These are phyloP conservation scores for Burhinus oedicnemus DNA, from an alignment of 2,113 vertebrate genomes.

Conservation along the genomic window DNA sequence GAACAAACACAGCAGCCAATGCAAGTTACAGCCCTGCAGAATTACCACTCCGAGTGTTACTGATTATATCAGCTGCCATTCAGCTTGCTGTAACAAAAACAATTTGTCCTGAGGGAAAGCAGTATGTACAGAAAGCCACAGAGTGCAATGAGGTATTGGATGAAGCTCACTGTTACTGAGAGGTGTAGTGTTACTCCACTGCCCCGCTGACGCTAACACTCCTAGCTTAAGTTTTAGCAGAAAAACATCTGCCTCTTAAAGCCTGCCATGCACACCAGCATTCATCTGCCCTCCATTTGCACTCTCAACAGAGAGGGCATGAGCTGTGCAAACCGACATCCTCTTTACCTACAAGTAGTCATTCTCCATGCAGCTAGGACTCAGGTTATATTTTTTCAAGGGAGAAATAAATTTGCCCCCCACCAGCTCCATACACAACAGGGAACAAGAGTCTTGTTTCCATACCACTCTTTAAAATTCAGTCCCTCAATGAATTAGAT, in stretches of 20 bases:
- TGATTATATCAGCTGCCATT: slow-evolving; percentile 43
- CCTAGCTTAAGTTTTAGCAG: neutral
- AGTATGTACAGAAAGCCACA: neutral
- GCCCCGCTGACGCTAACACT: neutral
- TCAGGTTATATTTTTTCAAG: neutral
- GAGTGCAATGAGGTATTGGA: neutral
- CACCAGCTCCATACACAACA: neutral
- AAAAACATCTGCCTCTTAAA: neutral
- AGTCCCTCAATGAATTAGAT: neutral
- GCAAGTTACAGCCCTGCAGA: neutral
- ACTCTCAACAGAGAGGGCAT: neutral
- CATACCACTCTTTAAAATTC: neutral
- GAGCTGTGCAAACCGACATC: neutral
- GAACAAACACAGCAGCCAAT: slow-evolving; percentile 61
- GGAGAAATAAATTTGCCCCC: neutral
- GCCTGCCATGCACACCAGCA: neutral
- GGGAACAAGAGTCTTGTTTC: neutral
- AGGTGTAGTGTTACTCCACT: neutral
- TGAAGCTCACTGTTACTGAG: neutral
- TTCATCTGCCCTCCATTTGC: neutral
- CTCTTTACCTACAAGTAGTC: neutral
- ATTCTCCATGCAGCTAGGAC: neutral
- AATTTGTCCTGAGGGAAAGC: neutral
- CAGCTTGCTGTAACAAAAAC: neutral
- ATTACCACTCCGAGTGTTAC: neutral